Evolutionary conservation across 2,888 invertebrate species (phyloP).

Genomic region (Rhamnusium bicolor): DNA sequence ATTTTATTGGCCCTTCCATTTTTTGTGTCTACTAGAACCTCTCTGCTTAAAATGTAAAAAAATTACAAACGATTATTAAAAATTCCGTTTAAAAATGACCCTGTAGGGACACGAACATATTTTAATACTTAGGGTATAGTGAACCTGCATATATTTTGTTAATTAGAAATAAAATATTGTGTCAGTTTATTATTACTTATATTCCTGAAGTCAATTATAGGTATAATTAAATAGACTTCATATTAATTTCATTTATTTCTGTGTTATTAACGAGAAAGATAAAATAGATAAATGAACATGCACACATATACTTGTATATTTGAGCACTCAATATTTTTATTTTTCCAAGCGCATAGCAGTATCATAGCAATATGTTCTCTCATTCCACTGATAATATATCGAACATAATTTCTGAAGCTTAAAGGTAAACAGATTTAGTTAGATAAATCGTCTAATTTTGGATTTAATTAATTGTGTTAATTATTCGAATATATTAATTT

Average conservation of each 20-base stretch:
- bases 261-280: background rate
- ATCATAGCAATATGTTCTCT: constrained; percentile 4
- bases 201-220: too few species aligned
- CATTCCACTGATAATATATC: constrained; percentile 12
- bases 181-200: too few species aligned
- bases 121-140: too few species aligned
- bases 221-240: too few species aligned
- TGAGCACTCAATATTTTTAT: background rate
- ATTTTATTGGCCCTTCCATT: too few species aligned
- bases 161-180: too few species aligned
- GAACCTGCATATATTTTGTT: too few species aligned
- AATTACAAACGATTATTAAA: too few species aligned
- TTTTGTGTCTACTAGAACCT: too few species aligned
- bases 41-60: too few species aligned
- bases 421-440: constrained; percentile 17
- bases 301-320: background rate
- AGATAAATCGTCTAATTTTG: constrained; percentile 13
- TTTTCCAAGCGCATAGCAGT: background rate
- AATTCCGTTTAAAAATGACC: too few species aligned
- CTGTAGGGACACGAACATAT: too few species aligned
- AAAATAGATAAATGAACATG: background rate
- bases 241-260: background rate
- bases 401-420: constrained; percentile 12
- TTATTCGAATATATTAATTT: background rate
- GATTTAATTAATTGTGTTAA: constrained; percentile 11